phyloP scores from a whole-genome alignment of 2,888 invertebrate genomes.

The Eupithecia centaureata region DNA sequence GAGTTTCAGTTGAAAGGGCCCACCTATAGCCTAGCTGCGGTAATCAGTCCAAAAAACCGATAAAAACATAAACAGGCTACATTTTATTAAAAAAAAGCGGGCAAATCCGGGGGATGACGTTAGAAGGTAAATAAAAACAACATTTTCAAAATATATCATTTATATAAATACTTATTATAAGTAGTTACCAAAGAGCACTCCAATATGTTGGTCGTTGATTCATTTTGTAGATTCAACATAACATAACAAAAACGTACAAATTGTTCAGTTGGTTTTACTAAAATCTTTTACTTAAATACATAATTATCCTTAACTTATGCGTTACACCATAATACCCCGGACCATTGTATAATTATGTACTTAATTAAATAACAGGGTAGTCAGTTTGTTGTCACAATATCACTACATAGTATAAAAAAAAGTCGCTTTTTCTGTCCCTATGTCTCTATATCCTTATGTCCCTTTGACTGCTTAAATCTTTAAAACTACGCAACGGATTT shows the following conservation, averaged over 20 bases:
- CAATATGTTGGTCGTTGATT: neutral
- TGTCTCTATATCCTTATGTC: too few species aligned
- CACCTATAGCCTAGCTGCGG: too few species aligned
- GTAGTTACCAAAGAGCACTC: neutral
- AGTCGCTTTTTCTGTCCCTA: too few species aligned
- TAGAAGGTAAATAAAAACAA: too few species aligned
- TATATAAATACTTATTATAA: neutral
- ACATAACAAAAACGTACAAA: neutral
- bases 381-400: neutral
- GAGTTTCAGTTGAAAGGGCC: too few species aligned
- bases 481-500: too few species aligned
- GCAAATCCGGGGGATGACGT: too few species aligned
- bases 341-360: neutral
- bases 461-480: too few species aligned
- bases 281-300: neutral
- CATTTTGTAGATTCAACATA: neutral
- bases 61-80: too few species aligned
- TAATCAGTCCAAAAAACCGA: too few species aligned
- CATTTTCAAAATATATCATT: slow-evolving; percentile 4
- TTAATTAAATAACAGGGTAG: neutral
- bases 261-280: neutral
- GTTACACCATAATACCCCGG: neutral
- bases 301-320: neutral
- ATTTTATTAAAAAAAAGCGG: too few species aligned
- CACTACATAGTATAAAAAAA: too few species aligned